Percentiles rank a stretch among this genome's conserved stretches.
Conservation (phyloP, 64 coral and sea anemone genomes). For the Montipora efflorescens region DNA sequence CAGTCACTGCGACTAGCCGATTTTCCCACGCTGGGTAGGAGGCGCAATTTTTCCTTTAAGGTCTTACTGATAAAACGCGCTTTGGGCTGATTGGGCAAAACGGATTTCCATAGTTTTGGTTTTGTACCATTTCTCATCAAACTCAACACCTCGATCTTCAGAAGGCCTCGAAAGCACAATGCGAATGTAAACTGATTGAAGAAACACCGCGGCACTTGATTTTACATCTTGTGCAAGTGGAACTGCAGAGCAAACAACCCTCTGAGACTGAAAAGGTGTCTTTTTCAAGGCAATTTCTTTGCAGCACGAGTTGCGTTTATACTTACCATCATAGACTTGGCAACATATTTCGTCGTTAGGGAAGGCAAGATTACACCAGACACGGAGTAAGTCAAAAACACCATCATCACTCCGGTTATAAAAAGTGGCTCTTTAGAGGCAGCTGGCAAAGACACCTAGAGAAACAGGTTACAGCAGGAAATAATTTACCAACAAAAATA, state of each 20-base stretch:
- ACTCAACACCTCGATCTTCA: not conserved
- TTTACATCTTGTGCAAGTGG: not conserved
- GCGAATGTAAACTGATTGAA: not conserved
- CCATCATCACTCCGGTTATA: conserved; percentile 61
- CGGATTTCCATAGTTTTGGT: not conserved
- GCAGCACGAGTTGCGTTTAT: not conserved
- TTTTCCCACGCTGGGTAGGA: not conserved
- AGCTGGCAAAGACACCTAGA: conserved; percentile 37
- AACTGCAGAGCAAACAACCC: not conserved
- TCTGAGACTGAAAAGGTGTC: not conserved
- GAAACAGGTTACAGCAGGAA: not conserved
- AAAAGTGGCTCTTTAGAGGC: conserved; percentile 64
- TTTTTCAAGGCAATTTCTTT: not conserved
- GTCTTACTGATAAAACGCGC: not conserved
- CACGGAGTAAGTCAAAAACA: conserved; percentile 79
- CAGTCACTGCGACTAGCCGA: not conserved
- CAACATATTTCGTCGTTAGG: conserved; percentile 67
- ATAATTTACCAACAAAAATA: not conserved
- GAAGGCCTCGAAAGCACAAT: not conserved
- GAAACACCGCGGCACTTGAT: not conserved
- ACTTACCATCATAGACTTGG: conserved; percentile 75
- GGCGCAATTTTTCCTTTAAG: too few relatives aligned
- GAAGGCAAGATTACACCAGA: conserved; percentile 72
- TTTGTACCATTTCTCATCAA: conserved; percentile 2
- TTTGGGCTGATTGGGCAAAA: not conserved